These are phyloP conservation scores for Aegotheles bennettii DNA, from an alignment of 2,113 vertebrate species.

Conservation along the genomic window DNA sequence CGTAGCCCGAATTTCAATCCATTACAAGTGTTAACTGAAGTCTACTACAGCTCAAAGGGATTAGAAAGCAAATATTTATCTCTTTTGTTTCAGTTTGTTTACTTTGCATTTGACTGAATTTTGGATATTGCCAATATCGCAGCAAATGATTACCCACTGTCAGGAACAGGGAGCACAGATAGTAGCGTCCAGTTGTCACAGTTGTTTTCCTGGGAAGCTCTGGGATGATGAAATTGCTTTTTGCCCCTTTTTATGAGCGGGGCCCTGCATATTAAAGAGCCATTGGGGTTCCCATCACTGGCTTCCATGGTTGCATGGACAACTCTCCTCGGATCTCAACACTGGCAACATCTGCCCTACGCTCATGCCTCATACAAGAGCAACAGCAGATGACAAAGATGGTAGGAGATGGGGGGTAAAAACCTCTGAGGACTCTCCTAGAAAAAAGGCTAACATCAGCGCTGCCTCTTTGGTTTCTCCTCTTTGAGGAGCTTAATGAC, in stretches of 20 bases:
- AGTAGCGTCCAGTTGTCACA: background rate
- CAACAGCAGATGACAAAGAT: background rate
- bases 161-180: background rate
- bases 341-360: background rate
- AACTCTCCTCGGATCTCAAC: background rate
- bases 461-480: background rate
- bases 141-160: background rate
- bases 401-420: background rate
- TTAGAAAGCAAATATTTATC: conserved; percentile 26
- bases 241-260: background rate
- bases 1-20: background rate
- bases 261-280: background rate
- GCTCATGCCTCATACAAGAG: rapidly evolving
- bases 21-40: background rate
- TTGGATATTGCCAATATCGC: conserved; percentile 13
- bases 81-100: conserved; percentile 6
- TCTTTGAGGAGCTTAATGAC: background rate
- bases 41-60: background rate
- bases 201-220: background rate
- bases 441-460: background rate
- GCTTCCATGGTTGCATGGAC: background rate
- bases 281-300: rapidly evolving
- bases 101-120: conserved; percentile 20
- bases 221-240: background rate
- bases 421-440: background rate